Base-by-base conservation (phyloP, 2,888 invertebrate species). In the Eupithecia centaureata region DNA sequence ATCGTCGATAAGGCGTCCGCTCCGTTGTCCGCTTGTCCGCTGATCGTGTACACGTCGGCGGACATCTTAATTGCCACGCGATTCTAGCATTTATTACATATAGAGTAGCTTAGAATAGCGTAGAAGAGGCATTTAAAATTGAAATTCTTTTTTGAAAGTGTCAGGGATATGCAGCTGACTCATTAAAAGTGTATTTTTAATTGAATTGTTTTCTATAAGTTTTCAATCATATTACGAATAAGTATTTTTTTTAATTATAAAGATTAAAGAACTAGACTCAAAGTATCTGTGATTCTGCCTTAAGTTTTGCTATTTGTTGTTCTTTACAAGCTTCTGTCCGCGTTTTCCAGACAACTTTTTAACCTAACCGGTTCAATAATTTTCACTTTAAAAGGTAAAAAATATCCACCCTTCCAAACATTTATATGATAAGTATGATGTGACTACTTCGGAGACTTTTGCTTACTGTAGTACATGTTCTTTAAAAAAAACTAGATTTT, bases 11-110 rank as follows among this genome's bases (percentile, higher is more conserved):
- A 66, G 66, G 52, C 66, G 60, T 66, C 69, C 63, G 63, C 62
- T 69, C 54, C 60, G 69, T 35, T 64, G 64, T 65, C 67, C 63
- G 67, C 57, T 42, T 74, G 76, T 73, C 74, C 74, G 72, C 72
- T 77, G 73, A 71, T 75, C 75, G 70, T 64, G 66, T 66, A 61
- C 28, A 61, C 71, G 76, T 74, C 78, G 71, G 61, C 68, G 69
- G 82, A 83, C 81, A 81, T 79, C 76, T 80, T 82, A 81, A 83
- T 83, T 82, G 78, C 79, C 74, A 73, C 72, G 75, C 71, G 75
- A 73, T 72, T 63, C 33, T 61, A 68, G 63, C 60, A 65, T 65
- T 63, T 61, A 25, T 18, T 42, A 12, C 66, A 70, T 52, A 66
- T 52, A 66, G 66, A 70, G 25, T 15, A 58, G 5, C 32, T 30